Percentiles rank a stretch among this genome's conserved stretches.
Conservation (phyloP, 1,140 invertebrate species). For the Stegodyphus mimosarum region DNA sequence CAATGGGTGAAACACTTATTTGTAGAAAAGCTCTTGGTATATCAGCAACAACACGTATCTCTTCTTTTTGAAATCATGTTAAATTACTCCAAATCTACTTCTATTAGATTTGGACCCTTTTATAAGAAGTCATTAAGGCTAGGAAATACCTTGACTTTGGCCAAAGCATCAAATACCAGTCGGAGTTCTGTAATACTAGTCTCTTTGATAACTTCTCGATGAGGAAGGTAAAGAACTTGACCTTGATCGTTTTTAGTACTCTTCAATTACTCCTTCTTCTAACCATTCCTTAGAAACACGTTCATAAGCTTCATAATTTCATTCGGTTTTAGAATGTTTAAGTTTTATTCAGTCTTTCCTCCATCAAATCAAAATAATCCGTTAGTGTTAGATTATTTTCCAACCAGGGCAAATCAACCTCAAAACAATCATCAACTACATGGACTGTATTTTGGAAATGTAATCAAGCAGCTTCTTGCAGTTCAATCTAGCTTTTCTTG, state of each 20-base stretch:
- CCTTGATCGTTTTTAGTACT: constrained; percentile 61
- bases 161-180: constrained; percentile 38
- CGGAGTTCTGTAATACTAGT: constrained; percentile 55
- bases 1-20: constrained; percentile 62
- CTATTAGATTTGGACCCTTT: constrained; percentile 47
- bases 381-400: constrained; percentile 62
- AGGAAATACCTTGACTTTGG: constrained; percentile 24
- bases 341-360: constrained; percentile 61
- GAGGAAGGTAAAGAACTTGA: constrained; percentile 66
- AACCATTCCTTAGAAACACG: constrained; percentile 65
- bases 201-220: constrained; percentile 62
- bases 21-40: constrained; percentile 69
- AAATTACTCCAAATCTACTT: constrained; percentile 64
- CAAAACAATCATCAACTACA: constrained; percentile 62
- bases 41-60: constrained; percentile 62
- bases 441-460: constrained; percentile 23
- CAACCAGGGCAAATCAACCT: constrained; percentile 65
- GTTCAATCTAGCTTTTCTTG: not conserved
- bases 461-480: not conserved
- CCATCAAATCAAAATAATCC: constrained; percentile 59
- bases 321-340: constrained; percentile 62
- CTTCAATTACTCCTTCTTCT: constrained; percentile 65
- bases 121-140: constrained; percentile 38
- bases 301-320: constrained; percentile 65
- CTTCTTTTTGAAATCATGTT: not conserved